Evolutionary conservation across 2,888 invertebrate species (phyloP).

Genomic region (Tortrix viridana): DNA sequence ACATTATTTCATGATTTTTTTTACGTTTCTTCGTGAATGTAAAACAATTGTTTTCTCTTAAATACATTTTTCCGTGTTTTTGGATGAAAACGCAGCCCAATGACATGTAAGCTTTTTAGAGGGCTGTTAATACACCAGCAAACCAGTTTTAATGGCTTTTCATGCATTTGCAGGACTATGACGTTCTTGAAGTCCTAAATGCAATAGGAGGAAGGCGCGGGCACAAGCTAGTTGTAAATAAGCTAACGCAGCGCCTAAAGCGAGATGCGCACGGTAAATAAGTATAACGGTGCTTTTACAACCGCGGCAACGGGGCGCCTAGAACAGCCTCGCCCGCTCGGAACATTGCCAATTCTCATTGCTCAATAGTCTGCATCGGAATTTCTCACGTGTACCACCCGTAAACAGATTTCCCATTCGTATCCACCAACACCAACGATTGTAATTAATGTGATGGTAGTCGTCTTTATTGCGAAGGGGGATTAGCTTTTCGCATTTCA

Average conservation of each 20-base stretch:
- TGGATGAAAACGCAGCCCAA: too few relatives aligned
- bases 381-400: slow-evolving; percentile 67
- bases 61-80: too few relatives aligned
- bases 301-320: slow-evolving; percentile 64
- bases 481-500: slow-evolving; percentile 41
- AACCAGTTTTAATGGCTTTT: too few relatives aligned
- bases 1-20: too few relatives aligned
- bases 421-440: slow-evolving; percentile 47
- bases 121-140: too few relatives aligned
- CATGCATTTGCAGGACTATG: too few relatives aligned
- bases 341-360: slow-evolving; percentile 82
- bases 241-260: slow-evolving; percentile 69
- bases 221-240: slow-evolving; percentile 56
- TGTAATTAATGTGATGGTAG: slow-evolving; percentile 45
- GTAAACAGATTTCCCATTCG: slow-evolving; percentile 72
- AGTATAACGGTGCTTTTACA: slow-evolving; percentile 81
- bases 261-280: slow-evolving; percentile 81
- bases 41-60: too few relatives aligned
- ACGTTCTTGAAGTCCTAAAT: too few relatives aligned
- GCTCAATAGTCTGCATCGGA: slow-evolving; percentile 74
- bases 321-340: slow-evolving; percentile 61
- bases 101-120: too few relatives aligned
- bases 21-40: too few relatives aligned
- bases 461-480: slow-evolving; percentile 53
- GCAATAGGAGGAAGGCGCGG: too few relatives aligned